Base-by-base conservation (phyloP, 2,113 vertebrate genomes). In the human (Homo sapiens) region DNA sequence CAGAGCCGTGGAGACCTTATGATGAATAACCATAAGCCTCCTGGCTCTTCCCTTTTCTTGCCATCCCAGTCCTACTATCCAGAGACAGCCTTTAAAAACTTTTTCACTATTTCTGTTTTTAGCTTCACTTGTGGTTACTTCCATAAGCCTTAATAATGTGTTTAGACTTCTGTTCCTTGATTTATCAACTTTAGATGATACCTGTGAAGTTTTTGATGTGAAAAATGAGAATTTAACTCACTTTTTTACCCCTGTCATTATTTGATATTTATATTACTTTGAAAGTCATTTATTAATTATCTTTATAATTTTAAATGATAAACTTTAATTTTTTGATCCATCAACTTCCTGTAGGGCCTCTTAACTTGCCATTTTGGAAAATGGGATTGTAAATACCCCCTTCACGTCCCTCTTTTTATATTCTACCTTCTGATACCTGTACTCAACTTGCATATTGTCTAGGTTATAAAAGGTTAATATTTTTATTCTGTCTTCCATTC, bases 251-350 rank as follows among this genome's bases (percentile, higher is more conserved):
- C 48, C 48, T 2, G 2, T 78, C 30, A 86, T 97, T 93, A 66
- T 83, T 94, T 94, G 61, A n/a, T 85, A 66, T 57, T 90, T 87
- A 48, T 68, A 76, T 88, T 95, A 40, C 81, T 94, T 94, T 55
- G 20, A 50, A 72, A 82, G 50, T 75, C 20, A 55, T 55, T 20
- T 55, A 55, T 55, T 55, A 55, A 55, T 55, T 18, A 55, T 78
- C 61, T 94, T 92, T 94, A 76, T 93, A 86, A 52, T 90, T 93
- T 86, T 80, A 90, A 80, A 89, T 57, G 81, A 38, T 70, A 87
- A 40, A 45, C 66, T 81, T 81, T 40, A 82, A 48, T 66, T 70
- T 94, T 97, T 86, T 81, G 59, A 73, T 88, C 40, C 9, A 8
- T 75, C 79, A 92, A 30, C 66, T 93, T 93, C 78, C 38, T 40